Base-by-base conservation (phyloP, 2,113 vertebrate species). In the Forbesichthys agassizii region DNA sequence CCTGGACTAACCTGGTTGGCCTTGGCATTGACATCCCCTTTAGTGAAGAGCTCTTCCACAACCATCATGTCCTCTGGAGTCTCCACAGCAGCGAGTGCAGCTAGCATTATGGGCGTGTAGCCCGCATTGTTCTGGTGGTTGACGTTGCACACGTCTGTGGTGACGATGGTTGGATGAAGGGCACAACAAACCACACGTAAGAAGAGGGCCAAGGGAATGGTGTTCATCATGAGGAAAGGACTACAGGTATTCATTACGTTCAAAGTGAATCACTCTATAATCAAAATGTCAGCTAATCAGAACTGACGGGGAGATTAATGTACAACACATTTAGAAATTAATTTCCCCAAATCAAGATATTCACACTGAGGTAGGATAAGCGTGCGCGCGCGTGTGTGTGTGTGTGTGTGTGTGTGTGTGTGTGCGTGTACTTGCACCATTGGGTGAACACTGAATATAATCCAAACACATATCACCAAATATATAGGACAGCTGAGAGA, bases 81-180 rank as follows among this genome's bases (percentile, higher is more conserved):
- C 59, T 96, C 95, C 87, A 96, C 96, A 5, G 96, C 95, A 0
- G 98, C 96, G 1, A 99, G 94, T 0, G 96, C 95, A 3, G 97
- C 97, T 48, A 99, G 92, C 98, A 99, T 99, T 88, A 99, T 95
- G 71, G 98, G 94, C 0, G 97, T 98, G 80, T 99, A 99, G 18
- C 98, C 98, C 0, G 98, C 98, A 79, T 96, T 95, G 92, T 99
- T 99, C 92, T 98, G 96, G 57, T 96, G 95, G 76, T 98, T 93
- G 69, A 96, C 94, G 0, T 97, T 94, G 68, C 96, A 99, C 84
- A 96, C 94, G 16, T 94, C 98, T 99, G 91, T 62, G 80, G 90
- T 65, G 84, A 82, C 59, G 71, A 81, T 1, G 11, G 49, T 68
- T 67, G 85, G 3, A 69, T 42, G 58, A n/a, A 11, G 3, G 10